A percentile compares a stretch with the other conserved stretches of the same genome.
Evolutionary conservation across 2,888 invertebrate genomes (phyloP).

Genomic region (Octonoba sinensis): DNA sequence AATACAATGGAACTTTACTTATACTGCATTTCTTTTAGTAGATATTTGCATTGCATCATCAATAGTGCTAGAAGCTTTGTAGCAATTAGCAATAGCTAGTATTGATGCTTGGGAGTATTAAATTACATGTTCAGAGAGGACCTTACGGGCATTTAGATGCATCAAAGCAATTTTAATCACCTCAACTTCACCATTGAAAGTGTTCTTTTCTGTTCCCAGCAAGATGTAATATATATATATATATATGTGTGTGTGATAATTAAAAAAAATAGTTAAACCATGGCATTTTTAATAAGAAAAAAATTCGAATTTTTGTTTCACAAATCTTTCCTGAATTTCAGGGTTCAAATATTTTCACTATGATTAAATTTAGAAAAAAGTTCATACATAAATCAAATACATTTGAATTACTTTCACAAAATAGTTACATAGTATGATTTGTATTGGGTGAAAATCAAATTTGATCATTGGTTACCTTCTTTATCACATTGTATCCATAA

Average conservation of each 20-base stretch:
- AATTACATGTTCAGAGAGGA: not conserved
- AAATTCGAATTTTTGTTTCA: too few relatives aligned
- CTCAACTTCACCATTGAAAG: conserved; percentile 4
- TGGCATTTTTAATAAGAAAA: too few relatives aligned
- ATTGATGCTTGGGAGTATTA: conserved; percentile 5
- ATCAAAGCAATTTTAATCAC: conserved; percentile 4
- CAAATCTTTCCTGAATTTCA: too few relatives aligned
- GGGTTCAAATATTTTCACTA: too few relatives aligned
- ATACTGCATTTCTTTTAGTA: not conserved
- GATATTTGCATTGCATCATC: not conserved
- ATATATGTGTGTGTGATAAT: too few relatives aligned
- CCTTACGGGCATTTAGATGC: not conserved
- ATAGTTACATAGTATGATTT: too few relatives aligned
- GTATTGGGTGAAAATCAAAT: not conserved
- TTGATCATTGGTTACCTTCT: conserved; percentile 73
- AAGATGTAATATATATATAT: too few relatives aligned
- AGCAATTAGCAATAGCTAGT: conserved; percentile 5
- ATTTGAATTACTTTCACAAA: too few relatives aligned
- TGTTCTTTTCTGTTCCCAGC: not conserved
- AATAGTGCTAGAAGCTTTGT: not conserved
- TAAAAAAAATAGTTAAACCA: too few relatives aligned
- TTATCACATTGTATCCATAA: conserved; percentile 89
- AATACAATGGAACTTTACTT: not conserved
- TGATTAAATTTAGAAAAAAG: too few relatives aligned
- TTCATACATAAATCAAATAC: too few relatives aligned